These are phyloP conservation scores for Aptenodytes patagonicus DNA, from an alignment of 2,113 vertebrate genomes.

Conservation along the genomic window DNA sequence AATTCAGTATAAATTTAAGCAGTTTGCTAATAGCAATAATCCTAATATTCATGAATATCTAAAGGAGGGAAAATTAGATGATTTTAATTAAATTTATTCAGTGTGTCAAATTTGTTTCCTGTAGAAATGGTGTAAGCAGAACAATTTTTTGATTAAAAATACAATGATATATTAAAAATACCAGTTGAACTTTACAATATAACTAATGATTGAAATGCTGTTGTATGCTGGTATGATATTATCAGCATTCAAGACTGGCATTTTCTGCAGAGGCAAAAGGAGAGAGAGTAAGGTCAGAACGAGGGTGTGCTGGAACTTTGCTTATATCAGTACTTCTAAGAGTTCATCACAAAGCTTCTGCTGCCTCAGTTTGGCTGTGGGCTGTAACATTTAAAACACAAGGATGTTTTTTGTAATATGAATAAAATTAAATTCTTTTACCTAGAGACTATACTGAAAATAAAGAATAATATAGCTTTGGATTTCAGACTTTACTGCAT, in stretches of 20 bases:
- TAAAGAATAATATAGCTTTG: background rate
- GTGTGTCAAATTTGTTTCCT: background rate
- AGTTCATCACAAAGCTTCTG: background rate
- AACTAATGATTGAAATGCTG: background rate
- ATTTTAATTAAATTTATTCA: background rate
- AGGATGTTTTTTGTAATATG: background rate
- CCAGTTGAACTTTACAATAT: background rate
- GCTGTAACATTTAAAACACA: background rate
- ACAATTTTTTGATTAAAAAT: background rate
- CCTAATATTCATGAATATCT: background rate
- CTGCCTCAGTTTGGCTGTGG: background rate
- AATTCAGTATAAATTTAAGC: background rate
- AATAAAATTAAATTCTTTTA: background rate
- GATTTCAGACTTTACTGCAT: background rate
- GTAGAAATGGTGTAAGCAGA: background rate
- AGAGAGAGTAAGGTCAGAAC: background rate
- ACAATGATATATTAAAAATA: background rate
- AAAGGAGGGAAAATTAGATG: background rate
- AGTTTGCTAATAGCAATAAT: background rate
- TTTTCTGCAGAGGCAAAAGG: constrained; percentile 1
- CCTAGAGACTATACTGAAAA: background rate
- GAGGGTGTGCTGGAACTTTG: background rate
- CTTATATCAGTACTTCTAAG: background rate
- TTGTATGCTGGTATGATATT: background rate
- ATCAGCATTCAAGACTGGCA: background rate